Evolutionary conservation across 2,113 vertebrate species (phyloP).

Genomic region (Mormoops blainvillei): DNA sequence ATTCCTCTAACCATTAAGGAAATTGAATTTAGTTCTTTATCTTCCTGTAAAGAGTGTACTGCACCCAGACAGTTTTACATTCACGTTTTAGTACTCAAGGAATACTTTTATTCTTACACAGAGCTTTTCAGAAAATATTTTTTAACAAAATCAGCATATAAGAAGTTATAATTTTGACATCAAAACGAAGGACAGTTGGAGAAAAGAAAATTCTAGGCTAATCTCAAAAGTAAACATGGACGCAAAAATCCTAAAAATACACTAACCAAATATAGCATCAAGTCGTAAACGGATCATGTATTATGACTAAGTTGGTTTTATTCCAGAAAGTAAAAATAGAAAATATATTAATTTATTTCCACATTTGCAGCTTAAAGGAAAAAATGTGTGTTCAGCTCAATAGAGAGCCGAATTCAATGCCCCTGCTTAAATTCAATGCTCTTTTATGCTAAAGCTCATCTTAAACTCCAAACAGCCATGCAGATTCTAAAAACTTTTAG

Average conservation of each 20-base stretch:
- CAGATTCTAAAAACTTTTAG: not conserved
- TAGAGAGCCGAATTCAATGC: too few relatives aligned
- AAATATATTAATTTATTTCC: not conserved
- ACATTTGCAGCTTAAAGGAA: not conserved
- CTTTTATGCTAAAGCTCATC: not conserved
- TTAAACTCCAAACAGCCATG: not conserved
- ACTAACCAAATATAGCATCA: not conserved
- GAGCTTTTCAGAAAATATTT: slow-evolving; percentile 9
- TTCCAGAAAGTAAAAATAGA: not conserved
- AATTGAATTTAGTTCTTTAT: slow-evolving; percentile 9
- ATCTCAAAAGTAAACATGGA: not conserved
- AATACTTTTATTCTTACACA: not conserved
- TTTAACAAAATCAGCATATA: not conserved
- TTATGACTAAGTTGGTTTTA: not conserved
- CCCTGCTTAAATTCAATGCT: not conserved
- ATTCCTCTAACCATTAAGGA: slow-evolving; percentile 1
- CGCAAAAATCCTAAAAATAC: not conserved
- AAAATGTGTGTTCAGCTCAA: not conserved
- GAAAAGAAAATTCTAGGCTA: slow-evolving; percentile 35
- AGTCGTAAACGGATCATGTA: not conserved
- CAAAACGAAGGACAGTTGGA: slow-evolving; percentile 18
- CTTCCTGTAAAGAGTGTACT: not conserved
- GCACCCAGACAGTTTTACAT: not conserved
- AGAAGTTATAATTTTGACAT: slow-evolving; percentile 32
- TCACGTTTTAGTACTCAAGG: not conserved